Evolutionary conservation across 2,797 vertebrate genomes (phyloP).

Genomic region (Bryconaethiops microstoma): DNA sequence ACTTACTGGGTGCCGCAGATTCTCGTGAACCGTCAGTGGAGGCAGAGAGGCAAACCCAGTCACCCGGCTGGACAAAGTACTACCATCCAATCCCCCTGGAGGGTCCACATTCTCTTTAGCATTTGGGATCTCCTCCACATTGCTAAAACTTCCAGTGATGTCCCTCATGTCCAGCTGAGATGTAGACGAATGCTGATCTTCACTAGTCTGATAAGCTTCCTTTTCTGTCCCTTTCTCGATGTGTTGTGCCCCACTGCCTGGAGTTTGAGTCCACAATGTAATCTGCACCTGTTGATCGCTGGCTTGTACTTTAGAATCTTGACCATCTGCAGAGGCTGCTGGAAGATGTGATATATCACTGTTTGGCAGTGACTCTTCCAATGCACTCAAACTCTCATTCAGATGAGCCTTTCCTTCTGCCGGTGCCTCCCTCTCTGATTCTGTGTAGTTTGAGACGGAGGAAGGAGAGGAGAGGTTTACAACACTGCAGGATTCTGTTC

Average conservation of each 20-base stretch:
- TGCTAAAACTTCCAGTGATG: constrained; percentile 57
- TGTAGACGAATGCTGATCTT: constrained; percentile 53
- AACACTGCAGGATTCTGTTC: constrained; percentile 58
- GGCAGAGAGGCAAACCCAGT: constrained; percentile 74
- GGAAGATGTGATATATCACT: constrained; percentile 48
- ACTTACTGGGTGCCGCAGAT: constrained; percentile 75
- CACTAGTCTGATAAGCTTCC: constrained; percentile 25
- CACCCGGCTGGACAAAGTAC: constrained; percentile 44
- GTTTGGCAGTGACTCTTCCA: constrained; percentile 50
- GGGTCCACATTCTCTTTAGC: constrained; percentile 51
- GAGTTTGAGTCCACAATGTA: constrained; percentile 50
- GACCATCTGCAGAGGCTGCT: constrained; percentile 53
- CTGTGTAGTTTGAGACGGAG: constrained; percentile 59
- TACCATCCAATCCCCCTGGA: constrained; percentile 44
- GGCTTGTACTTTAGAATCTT: constrained; percentile 50
- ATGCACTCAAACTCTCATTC: constrained; percentile 53
- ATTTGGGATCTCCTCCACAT: constrained; percentile 68
- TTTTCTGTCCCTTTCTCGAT: constrained; percentile 23
- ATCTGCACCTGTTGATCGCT: constrained; percentile 71
- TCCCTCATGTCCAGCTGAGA: constrained; percentile 52
- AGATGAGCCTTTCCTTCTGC: constrained; percentile 47
- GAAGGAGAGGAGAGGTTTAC: constrained; percentile 56
- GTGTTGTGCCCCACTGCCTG: constrained; percentile 44
- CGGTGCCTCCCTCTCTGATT: constrained; percentile 50
- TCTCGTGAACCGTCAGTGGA: constrained; percentile 78